Base-by-base conservation (phyloP, 2,797 vertebrate species). In the Alca torda region DNA sequence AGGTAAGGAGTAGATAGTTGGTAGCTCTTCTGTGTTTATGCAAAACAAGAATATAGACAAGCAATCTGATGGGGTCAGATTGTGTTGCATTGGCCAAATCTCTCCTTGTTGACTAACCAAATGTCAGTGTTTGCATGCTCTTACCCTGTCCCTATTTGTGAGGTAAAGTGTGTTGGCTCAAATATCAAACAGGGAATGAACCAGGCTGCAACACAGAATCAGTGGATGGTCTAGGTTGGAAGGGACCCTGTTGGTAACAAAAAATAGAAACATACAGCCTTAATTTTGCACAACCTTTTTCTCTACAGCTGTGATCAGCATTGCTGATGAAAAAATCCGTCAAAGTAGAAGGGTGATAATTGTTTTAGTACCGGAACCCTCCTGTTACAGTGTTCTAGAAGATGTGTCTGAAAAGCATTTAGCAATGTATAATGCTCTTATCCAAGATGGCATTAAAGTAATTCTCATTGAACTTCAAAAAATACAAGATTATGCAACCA, bases 291-390 rank as follows among this genome's bases (percentile, higher is more conserved):
- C 45, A 43, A 90, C 10, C 4, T 95, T 93, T 86, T 73, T 92
- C 46, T 96, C 94, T 96, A 48, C 97, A 99, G 99, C 99, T 80
- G 54, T 98, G 10, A 93, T 98, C 54, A 98, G 98, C 16, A 83
- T 98, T 3, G 97, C 98, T 35, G 98, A 99, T 74, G 98, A 99
- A 90, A 99, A 98, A 64, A 98, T 99, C 39, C 98, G 70, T 84
- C 98, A 98, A 96, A 99, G 99, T 72, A 99, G 99, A 75, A 98
- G 99, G 50, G 95, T 99, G 64, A 98, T 99, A 16, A 97, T 99
- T 81, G 94, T 99, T 89, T 99, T 98, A 91, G 91, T 97, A 50
- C 96, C 95, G 59, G 97, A 97, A 35, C 69, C 95, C 9, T 93
- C 93, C 14, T 87, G 69, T 70, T 96, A 96, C 74, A 81, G 64